Evolutionary conservation across 1,140 invertebrate genomes (phyloP), one percentile per base, ranked within the genome.

Genomic region (Phymorhynchus buccinoides): DNA sequence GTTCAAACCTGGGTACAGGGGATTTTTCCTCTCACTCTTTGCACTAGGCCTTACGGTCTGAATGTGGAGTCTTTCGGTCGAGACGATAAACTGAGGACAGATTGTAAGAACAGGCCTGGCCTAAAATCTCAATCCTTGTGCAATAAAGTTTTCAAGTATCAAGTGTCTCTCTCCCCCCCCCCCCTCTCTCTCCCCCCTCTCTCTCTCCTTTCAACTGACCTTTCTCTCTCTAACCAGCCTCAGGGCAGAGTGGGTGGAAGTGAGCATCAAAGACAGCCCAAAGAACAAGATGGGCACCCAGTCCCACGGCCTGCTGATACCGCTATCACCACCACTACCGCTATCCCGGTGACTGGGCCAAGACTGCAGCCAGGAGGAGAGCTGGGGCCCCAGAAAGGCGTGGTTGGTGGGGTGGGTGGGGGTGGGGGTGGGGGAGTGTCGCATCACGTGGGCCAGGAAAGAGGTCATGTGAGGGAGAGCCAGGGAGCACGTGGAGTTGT

Each of bases 401-500:
- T 37, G 30, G 68, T 37, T 32, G 73, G 4, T 16, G 35, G 37
- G 32, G 56, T 62, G 12, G 14, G n/a, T 16, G 48, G 48, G 80
- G 52, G 4, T 62, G 77, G 78, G 42, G 32, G 48, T 62, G 73
- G 73, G 37, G 37, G 73, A 75, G 73, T 75, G 18, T 9, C 73
- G 35, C 73, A 75, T 75, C 12, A 75, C 52, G 39, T 71, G 62
- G 18, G 41, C 39, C 3, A 83, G n/a, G 37, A 73, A 42, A 1
- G 81, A 83, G 32, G 41, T 73, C 22, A 73, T 62, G n/a, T 83
- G 62, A 0, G 81, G 56, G 39, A 83, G 62, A 22, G 81, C 81
- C 81, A 83, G 37, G 16, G 35, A 62, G 81, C 81, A 83, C 14
- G 81, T 73, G 39, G 56, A n/a, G 81, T 83, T 83, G 81, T 83